A percentile compares a stretch with the other conserved stretches of the same genome.
These are phyloP conservation scores for Drosophila longiperda DNA, from an alignment of 2,888 invertebrate genomes.

Conservation along the genomic window DNA sequence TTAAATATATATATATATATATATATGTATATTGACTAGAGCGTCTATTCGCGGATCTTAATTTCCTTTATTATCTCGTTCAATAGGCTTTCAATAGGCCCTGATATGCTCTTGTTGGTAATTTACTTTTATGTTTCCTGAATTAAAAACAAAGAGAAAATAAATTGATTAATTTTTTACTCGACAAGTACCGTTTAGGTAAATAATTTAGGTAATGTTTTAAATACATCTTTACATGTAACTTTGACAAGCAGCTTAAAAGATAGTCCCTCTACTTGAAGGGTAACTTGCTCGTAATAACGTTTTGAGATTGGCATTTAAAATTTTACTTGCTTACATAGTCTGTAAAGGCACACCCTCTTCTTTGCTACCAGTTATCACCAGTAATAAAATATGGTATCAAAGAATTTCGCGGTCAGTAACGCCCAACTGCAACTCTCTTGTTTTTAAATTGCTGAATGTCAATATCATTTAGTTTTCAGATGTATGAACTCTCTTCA, in stretches of 20 bases:
- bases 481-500: not conserved
- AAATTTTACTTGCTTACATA: too few relatives aligned
- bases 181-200: not conserved
- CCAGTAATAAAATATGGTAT: too few relatives aligned
- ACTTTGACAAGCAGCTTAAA: not conserved
- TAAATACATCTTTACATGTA: not conserved
- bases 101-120: constrained; percentile 65
- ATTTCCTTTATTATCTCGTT: constrained; percentile 34
- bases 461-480: not conserved
- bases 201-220: not conserved
- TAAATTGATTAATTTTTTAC: constrained; percentile 2
- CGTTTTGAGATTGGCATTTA: too few relatives aligned
- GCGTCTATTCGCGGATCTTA: constrained; percentile 4
- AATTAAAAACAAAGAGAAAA: constrained; percentile 39
- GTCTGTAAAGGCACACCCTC: too few relatives aligned
- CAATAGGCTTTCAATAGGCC: constrained; percentile 26
- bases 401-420: too few relatives aligned
- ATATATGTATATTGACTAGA: constrained; percentile 46
- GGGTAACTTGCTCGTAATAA: too few relatives aligned
- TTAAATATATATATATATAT: constrained; percentile 9
- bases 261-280: too few relatives aligned
- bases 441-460: not conserved
- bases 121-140: constrained; percentile 53
- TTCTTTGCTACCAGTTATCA: too few relatives aligned
- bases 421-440: too few relatives aligned